A percentile compares a stretch with the other conserved stretches of the same genome.
Evolutionary conservation across 2,797 vertebrate species (phyloP).

Genomic region (Cheirogaleus major): DNA sequence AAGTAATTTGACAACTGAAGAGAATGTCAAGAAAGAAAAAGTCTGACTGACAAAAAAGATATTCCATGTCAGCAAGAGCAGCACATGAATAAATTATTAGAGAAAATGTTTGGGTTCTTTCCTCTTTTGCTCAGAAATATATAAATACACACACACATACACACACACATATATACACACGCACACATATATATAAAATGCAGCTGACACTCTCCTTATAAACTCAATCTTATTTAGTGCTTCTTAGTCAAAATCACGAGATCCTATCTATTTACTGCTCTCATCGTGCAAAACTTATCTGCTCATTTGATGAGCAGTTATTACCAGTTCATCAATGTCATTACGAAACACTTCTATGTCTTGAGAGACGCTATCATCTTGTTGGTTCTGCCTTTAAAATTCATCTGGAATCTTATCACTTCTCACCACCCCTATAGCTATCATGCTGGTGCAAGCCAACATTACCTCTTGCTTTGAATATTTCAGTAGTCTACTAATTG

Average conservation of each 20-base stretch:
- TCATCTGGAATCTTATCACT: background rate
- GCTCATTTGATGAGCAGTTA: background rate
- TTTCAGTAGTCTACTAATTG: background rate
- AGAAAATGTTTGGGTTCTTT: background rate
- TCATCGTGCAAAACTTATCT: background rate
- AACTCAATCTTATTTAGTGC: background rate
- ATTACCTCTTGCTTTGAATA: background rate
- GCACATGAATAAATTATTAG: conserved; percentile 21
- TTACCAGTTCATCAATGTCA: background rate
- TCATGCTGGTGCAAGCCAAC: background rate
- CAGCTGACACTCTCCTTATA: background rate
- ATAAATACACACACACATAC: background rate
- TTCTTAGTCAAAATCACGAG: background rate
- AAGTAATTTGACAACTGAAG: conserved; percentile 54
- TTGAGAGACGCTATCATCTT: conserved; percentile 1
- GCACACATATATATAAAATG: background rate
- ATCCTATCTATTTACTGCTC: background rate
- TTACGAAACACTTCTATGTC: background rate
- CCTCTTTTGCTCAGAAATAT: background rate
- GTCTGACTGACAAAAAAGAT: conserved; percentile 46
- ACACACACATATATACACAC: background rate
- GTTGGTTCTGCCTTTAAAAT: conserved; percentile 22
- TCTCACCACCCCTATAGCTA: background rate
- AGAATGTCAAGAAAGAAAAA: conserved; percentile 49
- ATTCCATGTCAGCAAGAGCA: conserved; percentile 12